Evolutionary conservation across 2,888 invertebrate genomes (phyloP).

Genomic region (Steromphala cineraria): DNA sequence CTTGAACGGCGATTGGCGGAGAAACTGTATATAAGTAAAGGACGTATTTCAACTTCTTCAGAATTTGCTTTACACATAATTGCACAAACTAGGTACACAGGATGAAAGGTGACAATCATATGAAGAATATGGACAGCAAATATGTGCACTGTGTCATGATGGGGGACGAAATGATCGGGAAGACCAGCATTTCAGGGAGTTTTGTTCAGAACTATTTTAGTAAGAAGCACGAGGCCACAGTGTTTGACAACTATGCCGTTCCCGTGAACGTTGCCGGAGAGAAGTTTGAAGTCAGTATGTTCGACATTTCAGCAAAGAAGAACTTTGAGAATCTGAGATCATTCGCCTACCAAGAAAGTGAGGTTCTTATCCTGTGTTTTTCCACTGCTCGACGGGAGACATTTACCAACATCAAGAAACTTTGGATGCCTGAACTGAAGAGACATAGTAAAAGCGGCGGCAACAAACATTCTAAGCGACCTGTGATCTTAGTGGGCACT

Average conservation of each 20-base stretch:
- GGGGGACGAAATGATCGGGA: constrained; percentile 66
- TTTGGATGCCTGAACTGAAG: constrained; percentile 62
- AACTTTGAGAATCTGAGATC: constrained; percentile 58
- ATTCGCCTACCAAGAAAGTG: constrained; percentile 62
- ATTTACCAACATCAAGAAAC: constrained; percentile 53
- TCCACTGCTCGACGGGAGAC: constrained; percentile 61
- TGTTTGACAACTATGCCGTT: constrained; percentile 59
- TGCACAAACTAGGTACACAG: too few species aligned
- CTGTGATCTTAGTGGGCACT: too few species aligned
- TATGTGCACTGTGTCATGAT: constrained; percentile 56
- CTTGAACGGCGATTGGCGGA: too few species aligned
- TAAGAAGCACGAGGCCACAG: constrained; percentile 49
- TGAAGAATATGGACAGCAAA: constrained; percentile 28
- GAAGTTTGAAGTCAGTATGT: constrained; percentile 60
- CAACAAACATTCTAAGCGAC: background rate
- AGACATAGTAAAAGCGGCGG: constrained; percentile 54
- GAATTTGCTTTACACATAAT: too few species aligned
- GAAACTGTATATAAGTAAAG: too few species aligned
- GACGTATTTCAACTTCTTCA: too few species aligned
- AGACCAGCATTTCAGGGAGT: constrained; percentile 55
- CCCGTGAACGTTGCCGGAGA: constrained; percentile 55
- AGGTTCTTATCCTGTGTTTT: constrained; percentile 61
- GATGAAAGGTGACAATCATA: constrained; percentile 7
- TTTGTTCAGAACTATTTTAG: constrained; percentile 45
- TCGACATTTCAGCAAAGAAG: constrained; percentile 63